Evolutionary conservation across 2,113 vertebrate genomes (phyloP).

Genomic region (Cynopterus brachyotis): DNA sequence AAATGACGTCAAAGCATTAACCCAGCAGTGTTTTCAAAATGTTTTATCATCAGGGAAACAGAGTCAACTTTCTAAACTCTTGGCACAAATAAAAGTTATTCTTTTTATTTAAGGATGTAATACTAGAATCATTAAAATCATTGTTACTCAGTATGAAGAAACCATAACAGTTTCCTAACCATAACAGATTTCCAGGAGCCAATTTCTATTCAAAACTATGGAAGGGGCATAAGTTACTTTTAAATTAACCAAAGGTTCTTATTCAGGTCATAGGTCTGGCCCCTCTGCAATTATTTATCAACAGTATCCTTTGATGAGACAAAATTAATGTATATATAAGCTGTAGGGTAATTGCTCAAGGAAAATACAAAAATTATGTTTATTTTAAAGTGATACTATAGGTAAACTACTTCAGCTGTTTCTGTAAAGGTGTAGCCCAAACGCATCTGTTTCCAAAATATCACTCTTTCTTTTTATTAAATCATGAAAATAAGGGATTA

Average conservation of each 20-base stretch:
- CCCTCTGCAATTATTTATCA: conserved; percentile 87
- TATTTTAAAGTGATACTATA: conserved; percentile 79
- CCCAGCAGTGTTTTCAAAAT: conserved; percentile 91
- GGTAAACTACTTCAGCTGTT: conserved; percentile 75
- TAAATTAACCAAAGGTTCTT: conserved; percentile 85
- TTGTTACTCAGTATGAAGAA: conserved; percentile 90
- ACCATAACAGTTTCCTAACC: conserved; percentile 89
- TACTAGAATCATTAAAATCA: conserved; percentile 89
- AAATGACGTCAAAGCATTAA: conserved; percentile 77
- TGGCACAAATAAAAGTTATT: conserved; percentile 86
- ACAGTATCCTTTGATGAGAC: conserved; percentile 85
- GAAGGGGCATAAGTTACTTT: conserved; percentile 82
- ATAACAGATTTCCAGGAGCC: conserved; percentile 87
- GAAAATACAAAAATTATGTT: conserved; percentile 85
- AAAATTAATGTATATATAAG: conserved; percentile 84
- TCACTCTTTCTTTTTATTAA: conserved; percentile 78
- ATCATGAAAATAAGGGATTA: conserved; percentile 80
- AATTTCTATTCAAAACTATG: conserved; percentile 82
- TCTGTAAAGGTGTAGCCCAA: conserved; percentile 74
- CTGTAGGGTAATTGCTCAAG: conserved; percentile 84
- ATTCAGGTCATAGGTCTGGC: conserved; percentile 86
- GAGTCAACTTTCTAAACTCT: conserved; percentile 87
- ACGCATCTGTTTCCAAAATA: conserved; percentile 79
- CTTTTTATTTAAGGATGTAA: conserved; percentile 83
- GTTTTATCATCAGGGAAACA: conserved; percentile 84